Evolutionary conservation across 1,140 invertebrate species (phyloP), one percentile per base, ranked within the genome.

Genomic region (Trinorchestia longiramus): DNA sequence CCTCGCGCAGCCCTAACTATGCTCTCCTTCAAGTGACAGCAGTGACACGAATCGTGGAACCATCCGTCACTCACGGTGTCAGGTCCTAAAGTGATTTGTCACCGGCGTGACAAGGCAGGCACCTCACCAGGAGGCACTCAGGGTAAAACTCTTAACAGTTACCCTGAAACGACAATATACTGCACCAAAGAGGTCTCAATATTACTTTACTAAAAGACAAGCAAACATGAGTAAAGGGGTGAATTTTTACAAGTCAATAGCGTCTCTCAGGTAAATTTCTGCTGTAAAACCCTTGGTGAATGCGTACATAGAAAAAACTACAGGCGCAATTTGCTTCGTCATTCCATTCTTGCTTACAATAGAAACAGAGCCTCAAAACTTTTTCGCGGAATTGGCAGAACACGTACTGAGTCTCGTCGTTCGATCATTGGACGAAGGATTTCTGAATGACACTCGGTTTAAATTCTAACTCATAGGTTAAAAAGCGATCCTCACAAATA

Each of bases 51-150:
- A 94, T 94, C 92, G 43, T 94, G 92, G 92, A 43, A 94, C 44
- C 92, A 94, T 94, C 92, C 92, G 92, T 94, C 92, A 94, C 92
- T 94, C 43, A 94, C 40, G 44, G 92, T 94, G 92, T 94, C 92
- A 47, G 92, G 43, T 43, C 44, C 92, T 94, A 94, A 94, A 94
- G 92, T 94, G 92, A 94, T 94, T 94, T 94, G 92, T 94, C 92
- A 94, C 92, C 40, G 6, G 44, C 92, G 43, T 94, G 92, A 94
- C 92, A 94, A 15, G 92, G 47, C 47, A 11, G 8, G 62, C 62
- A 77, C 11, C 62, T 77, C 62, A 36, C 8, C 28, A 77, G 8
- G 62, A 77, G 62, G 15, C 62, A 36, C 36, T 28, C 28, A 36
- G 62, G 62, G 62, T 36, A 77, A 77, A 77, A 77, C 15, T 36